Conservation (phyloP, 2,888 invertebrate species). For the Monochamus alternatus region DNA sequence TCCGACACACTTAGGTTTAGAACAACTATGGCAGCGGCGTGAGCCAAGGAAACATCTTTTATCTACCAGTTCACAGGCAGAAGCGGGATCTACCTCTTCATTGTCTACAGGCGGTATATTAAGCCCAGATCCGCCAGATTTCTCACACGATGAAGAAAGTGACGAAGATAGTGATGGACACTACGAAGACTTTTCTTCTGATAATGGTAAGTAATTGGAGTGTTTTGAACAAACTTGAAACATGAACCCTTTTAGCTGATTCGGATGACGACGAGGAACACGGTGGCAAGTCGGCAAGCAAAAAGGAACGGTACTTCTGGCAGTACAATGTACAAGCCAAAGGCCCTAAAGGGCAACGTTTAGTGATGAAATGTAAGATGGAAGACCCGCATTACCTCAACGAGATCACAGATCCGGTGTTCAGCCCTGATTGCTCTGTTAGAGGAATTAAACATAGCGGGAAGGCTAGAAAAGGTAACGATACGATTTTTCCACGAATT, state of each 20-base stretch:
- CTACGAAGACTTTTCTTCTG: slow-evolving; percentile 89
- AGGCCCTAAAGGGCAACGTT: slow-evolving; percentile 95
- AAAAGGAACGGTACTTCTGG: slow-evolving; percentile 95
- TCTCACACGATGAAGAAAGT: slow-evolving; percentile 86
- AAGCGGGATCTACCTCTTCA: slow-evolving; percentile 89
- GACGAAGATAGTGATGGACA: slow-evolving; percentile 90
- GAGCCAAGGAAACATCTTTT: slow-evolving; percentile 90
- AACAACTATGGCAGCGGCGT: slow-evolving; percentile 89
- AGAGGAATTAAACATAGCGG: slow-evolving; percentile 90
- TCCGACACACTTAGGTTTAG: slow-evolving; percentile 87
- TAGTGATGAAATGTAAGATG: slow-evolving; percentile 87
- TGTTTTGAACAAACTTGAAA: not conserved
- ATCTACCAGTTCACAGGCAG: slow-evolving; percentile 88
- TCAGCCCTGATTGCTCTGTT: slow-evolving; percentile 92
- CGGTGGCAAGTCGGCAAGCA: slow-evolving; percentile 68
- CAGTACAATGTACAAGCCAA: slow-evolving; percentile 99
- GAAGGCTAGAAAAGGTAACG: slow-evolving; percentile 72
- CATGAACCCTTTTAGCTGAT: slow-evolving; percentile 68
- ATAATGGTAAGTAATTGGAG: slow-evolving; percentile 75
- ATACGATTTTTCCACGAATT: not conserved
- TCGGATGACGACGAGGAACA: slow-evolving; percentile 78
- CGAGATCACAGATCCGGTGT: slow-evolving; percentile 95
- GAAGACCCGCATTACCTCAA: slow-evolving; percentile 94
- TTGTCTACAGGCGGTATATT: slow-evolving; percentile 87
- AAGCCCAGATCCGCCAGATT: slow-evolving; percentile 85